A percentile compares a stretch with the other conserved stretches of the same genome.
These are phyloP conservation scores for Mercenaria mercenaria DNA, from an alignment of 1,140 invertebrate genomes.

Conservation along the genomic window DNA sequence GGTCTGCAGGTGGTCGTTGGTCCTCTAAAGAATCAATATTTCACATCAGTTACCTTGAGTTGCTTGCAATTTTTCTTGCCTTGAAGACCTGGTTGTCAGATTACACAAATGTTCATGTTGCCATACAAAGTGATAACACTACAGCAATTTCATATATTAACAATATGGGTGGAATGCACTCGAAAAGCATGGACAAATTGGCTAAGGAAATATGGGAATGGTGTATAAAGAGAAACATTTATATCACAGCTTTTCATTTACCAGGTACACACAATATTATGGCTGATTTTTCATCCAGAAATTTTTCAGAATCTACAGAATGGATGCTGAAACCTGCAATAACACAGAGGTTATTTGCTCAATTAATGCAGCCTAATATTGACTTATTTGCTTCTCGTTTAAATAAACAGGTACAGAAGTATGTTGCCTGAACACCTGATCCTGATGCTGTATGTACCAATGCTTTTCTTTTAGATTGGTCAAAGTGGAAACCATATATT, in stretches of 20 bases:
- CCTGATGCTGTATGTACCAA: neutral
- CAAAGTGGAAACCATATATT: constrained; percentile 52
- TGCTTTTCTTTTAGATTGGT: constrained; percentile 42
- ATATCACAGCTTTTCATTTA: constrained; percentile 15
- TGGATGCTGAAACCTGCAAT: neutral
- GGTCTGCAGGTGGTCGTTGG: neutral
- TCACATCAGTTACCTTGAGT: too few species aligned
- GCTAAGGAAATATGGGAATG: constrained; percentile 34
- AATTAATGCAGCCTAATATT: constrained; percentile 26
- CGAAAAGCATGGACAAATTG: neutral
- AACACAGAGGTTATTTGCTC: neutral
- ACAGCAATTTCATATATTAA: constrained; percentile 37
- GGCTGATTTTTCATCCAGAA: neutral
- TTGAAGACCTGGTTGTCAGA: neutral
- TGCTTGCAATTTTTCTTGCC: too few species aligned
- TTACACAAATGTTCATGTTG: constrained; percentile 13
- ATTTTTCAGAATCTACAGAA: constrained; percentile 22
- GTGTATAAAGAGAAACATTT: constrained; percentile 43
- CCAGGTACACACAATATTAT: constrained; percentile 20
- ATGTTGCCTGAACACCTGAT: constrained; percentile 27
- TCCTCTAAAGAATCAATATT: constrained; percentile 13
- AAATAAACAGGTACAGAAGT: neutral
- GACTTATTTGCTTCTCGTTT: too few species aligned
- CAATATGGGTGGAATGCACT: constrained; percentile 45
- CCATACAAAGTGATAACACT: constrained; percentile 34